These are phyloP conservation scores for Bettongia penicillata DNA, from an alignment of 2,113 vertebrate species.

Conservation along the genomic window DNA sequence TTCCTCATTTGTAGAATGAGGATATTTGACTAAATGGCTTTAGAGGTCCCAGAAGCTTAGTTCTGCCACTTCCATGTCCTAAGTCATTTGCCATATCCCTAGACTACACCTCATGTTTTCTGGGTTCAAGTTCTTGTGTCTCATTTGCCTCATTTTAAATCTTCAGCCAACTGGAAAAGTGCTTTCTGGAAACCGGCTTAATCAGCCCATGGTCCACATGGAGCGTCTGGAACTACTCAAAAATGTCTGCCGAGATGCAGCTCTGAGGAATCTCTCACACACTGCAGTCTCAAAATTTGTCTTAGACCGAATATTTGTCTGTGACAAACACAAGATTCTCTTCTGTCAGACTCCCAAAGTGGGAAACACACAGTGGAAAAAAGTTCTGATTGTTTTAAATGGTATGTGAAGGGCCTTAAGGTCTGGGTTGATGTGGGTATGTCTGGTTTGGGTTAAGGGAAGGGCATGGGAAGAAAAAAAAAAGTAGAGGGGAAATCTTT, in stretches of 20 bases:
- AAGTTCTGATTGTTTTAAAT: slow-evolving; percentile 97
- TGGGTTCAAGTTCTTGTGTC: not conserved
- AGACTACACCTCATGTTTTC: not conserved
- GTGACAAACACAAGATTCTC: slow-evolving; percentile 97
- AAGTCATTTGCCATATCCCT: not conserved
- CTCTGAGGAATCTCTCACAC: slow-evolving; percentile 92
- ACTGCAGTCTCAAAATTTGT: slow-evolving; percentile 93
- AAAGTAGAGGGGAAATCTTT: not conserved
- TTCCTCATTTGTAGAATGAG: not conserved
- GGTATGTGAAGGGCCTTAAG: slow-evolving; percentile 83
- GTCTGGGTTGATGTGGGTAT: slow-evolving; percentile 6
- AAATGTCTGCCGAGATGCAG: slow-evolving; percentile 88
- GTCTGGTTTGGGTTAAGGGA: rapidly evolving
- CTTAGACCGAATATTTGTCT: slow-evolving; percentile 98
- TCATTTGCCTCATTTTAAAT: not conserved
- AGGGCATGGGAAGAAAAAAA: not conserved
- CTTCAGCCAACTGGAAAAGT: slow-evolving; percentile 84
- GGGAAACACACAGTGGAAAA: slow-evolving; percentile 99
- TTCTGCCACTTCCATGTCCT: not conserved
- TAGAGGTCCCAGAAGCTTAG: not conserved
- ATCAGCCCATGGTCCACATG: slow-evolving; percentile 85
- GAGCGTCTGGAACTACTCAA: slow-evolving; percentile 89
- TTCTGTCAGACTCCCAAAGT: slow-evolving; percentile 99
- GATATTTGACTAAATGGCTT: not conserved
- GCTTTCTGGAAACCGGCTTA: slow-evolving; percentile 72